phyloP scores from a whole-genome alignment of 2,797 vertebrate genomes.

The Sebastes miniatus region DNA sequence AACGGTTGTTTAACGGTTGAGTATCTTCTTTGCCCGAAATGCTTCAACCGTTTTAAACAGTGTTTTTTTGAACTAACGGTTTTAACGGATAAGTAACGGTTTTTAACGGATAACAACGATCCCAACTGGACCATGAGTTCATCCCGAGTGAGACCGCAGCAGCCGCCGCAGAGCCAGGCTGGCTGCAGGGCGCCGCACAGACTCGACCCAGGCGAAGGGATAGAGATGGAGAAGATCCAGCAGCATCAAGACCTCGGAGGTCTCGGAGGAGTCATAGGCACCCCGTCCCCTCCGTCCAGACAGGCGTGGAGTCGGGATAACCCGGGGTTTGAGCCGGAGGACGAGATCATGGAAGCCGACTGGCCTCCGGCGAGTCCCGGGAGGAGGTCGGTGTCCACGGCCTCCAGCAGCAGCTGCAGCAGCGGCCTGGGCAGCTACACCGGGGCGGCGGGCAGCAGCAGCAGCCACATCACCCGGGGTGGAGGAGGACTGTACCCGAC shows the following conservation, averaged over 20 bases:
- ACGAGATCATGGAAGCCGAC: constrained; percentile 90
- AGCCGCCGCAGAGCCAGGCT: constrained; percentile 58
- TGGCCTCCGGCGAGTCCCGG: constrained; percentile 89
- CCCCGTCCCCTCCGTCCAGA: constrained; percentile 89
- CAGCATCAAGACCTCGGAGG: constrained; percentile 79
- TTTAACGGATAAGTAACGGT: too few species aligned
- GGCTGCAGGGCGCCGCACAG: constrained; percentile 53
- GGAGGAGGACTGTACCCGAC: constrained; percentile 80
- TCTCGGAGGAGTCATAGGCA: constrained; percentile 71
- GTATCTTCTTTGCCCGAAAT: too few species aligned
- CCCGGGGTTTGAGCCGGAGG: constrained; percentile 93
- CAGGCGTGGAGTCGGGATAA: constrained; percentile 97
- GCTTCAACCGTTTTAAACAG: background rate
- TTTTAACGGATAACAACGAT: too few species aligned
- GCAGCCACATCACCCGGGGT: constrained; percentile 74
- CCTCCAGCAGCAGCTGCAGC: constrained; percentile 80
- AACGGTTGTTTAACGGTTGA: too few species aligned
- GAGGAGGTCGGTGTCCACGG: constrained; percentile 81
- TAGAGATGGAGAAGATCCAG: constrained; percentile 86
- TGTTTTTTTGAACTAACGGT: too few species aligned
- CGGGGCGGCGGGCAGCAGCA: constrained; percentile 63
- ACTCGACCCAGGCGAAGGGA: constrained; percentile 73
- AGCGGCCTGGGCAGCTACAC: constrained; percentile 78
- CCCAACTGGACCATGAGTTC: constrained; percentile 72
- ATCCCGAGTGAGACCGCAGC: constrained; percentile 76